Conservation (phyloP, 1,140 invertebrate genomes). For the Macrobrachium rosenbergii region DNA sequence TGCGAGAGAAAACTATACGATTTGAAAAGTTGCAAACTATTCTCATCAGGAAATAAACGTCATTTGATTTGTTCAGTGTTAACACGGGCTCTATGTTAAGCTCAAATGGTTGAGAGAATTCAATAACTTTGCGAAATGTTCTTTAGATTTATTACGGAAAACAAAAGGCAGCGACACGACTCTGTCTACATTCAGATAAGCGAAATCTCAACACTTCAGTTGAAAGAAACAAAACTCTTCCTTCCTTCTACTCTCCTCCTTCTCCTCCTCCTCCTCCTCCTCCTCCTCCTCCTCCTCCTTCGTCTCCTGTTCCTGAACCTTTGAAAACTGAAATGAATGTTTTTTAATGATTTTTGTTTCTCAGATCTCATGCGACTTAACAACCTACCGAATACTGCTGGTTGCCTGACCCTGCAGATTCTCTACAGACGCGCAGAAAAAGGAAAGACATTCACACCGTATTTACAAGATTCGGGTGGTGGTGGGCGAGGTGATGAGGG, state of each 20-base stretch:
- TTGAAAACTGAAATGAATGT: neutral
- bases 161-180: too few species aligned
- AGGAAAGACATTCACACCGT: slow-evolving; percentile 30
- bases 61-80: too few species aligned
- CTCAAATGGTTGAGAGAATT: too few species aligned
- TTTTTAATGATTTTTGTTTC: neutral
- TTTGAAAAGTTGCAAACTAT: too few species aligned
- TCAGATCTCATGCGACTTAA: neutral
- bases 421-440: neutral
- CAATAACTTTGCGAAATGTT: too few species aligned
- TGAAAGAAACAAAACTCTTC: neutral
- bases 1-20: too few species aligned
- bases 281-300: slow-evolving; percentile 2
- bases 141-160: too few species aligned
- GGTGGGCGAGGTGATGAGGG: slow-evolving; percentile 40
- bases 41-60: too few species aligned
- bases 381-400: slow-evolving; percentile 11
- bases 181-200: too few species aligned
- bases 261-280: slow-evolving; percentile 5
- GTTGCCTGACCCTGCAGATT: neutral
- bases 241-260: too few species aligned
- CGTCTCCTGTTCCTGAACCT: neutral
- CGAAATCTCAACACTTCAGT: too few species aligned
- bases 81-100: too few species aligned
- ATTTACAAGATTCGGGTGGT: slow-evolving; percentile 28